Evolutionary conservation across 2,888 invertebrate genomes (phyloP), one percentile per base, ranked within the genome.

Genomic region (Pherbina coryleti): DNA sequence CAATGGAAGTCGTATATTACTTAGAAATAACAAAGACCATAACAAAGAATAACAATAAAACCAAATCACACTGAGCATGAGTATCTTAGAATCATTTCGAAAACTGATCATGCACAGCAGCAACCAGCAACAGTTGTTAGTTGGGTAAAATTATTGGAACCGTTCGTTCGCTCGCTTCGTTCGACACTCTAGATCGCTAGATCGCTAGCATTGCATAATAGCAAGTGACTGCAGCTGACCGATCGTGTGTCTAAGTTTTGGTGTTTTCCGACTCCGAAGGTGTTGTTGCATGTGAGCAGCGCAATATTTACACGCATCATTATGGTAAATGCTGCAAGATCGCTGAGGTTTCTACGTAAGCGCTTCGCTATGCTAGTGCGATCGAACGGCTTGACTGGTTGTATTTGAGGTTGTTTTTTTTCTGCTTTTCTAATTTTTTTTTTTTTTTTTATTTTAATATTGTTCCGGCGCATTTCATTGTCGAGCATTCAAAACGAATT

Each of bases 401-500:
- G 31, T 31, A n/a, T n/a, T 62, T 7, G 22, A 8, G 74, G 25
- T 51, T 44, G 11, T 62, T 53, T 49, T 19, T 49, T 44, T 51
- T 8, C 25, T 3, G 22, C 11, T 19, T 57, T 34, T 19, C 37
- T 49, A 49, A 22, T 3, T 4, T 44, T 67, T 19, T 3, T 64
- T 62, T 44, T 3, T 37, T 55, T 51, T 17, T 69, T 11, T 19
- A 57, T 37, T n/a, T 37, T 60, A 8, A 14, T 62, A 49, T 55
- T 49, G 66, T 53, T 74, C 28, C 49, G 25, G 73, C 49, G 64
- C 51, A 74, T 66, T 75, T 75, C 67, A 67, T 51, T 85, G 84
- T 81, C 82, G 84, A 86, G 84, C 83, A 87, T 83, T 84, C 83
- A 87, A 85, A 86, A 87, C 87, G 85, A 87, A 87, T 87, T 83